Evolutionary conservation across 92 coral and sea anemone species (phyloP).

Genomic region (Bergia puertoricense): DNA sequence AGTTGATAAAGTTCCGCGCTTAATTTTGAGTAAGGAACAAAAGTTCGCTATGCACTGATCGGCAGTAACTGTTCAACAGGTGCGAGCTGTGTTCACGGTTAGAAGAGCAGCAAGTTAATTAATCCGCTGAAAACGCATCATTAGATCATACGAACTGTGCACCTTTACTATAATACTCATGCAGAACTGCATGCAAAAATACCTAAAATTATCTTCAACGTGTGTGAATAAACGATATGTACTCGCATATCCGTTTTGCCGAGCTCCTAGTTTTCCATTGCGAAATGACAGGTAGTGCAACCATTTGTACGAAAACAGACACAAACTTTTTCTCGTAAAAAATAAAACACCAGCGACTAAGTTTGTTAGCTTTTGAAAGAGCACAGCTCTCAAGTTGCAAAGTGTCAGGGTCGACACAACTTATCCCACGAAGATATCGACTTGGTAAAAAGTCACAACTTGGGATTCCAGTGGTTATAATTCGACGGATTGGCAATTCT

Average conservation of each 20-base stretch:
- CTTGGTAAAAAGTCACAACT: neutral
- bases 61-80: neutral
- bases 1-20: neutral
- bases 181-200: neutral
- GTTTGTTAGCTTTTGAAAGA: neutral
- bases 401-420: neutral
- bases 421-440: no score
- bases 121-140: neutral
- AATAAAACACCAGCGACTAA: conserved; percentile 14
- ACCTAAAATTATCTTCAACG: neutral
- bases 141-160: neutral
- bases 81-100: conserved; percentile 7
- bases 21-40: neutral
- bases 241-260: neutral
- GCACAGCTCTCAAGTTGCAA: neutral
- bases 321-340: neutral
- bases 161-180: neutral
- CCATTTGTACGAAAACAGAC: neutral
- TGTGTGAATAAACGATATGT: neutral
- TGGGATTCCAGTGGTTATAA: neutral
- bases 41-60: neutral
- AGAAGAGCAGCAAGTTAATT: neutral
- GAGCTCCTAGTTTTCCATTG: neutral
- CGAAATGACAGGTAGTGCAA: conserved; percentile 5
- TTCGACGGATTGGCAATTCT: neutral